phyloP scores from a whole-genome alignment of 2,113 vertebrate genomes.

The Heloderma charlesbogerti region DNA sequence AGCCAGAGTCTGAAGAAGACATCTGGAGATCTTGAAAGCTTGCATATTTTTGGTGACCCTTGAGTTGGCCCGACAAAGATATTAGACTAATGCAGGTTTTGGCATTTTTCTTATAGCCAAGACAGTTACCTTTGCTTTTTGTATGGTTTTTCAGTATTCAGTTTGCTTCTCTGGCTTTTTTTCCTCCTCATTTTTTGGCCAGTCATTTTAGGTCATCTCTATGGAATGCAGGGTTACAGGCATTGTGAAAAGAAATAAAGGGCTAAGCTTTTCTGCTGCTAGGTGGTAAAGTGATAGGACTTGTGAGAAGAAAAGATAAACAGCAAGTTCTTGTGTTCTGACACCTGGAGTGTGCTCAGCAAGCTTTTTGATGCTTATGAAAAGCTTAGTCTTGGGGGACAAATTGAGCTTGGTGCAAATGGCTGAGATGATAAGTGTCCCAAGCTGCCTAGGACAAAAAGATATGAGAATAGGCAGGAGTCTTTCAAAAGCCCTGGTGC shows the following conservation, averaged over 20 bases:
- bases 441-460: constrained; percentile 15
- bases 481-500: constrained; percentile 4
- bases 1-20: too few relatives aligned
- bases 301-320: neutral
- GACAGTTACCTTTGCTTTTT: too few relatives aligned
- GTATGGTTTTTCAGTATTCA: neutral
- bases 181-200: neutral
- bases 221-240: neutral
- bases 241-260: neutral
- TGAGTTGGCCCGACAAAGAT: too few relatives aligned
- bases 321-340: neutral
- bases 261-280: neutral
- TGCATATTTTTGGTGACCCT: too few relatives aligned
- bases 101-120: too few relatives aligned
- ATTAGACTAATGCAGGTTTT: too few relatives aligned
- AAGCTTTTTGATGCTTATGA: constrained; percentile 7
- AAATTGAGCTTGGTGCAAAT: constrained; percentile 21
- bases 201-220: neutral
- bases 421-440: constrained; percentile 29
- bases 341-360: neutral
- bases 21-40: too few relatives aligned
- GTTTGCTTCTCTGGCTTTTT: neutral
- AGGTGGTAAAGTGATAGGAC: constrained; percentile 6
- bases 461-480: constrained; percentile 5
- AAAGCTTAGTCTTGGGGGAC: constrained; percentile 1